These are phyloP conservation scores for Calameuta filiformis DNA, from an alignment of 2,888 invertebrate species.

Conservation along the genomic window DNA sequence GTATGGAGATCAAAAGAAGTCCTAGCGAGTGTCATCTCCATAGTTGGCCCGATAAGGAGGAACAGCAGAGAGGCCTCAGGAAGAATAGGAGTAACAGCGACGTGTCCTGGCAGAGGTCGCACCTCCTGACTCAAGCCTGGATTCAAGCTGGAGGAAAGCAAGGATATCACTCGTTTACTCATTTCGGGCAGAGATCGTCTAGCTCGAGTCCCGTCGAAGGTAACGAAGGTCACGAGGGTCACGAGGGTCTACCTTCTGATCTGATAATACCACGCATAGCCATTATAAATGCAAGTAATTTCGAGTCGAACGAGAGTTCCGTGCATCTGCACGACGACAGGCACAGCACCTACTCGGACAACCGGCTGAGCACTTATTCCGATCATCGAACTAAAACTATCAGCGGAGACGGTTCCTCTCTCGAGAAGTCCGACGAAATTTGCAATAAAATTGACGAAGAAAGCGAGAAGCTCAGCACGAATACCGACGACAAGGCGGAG, in stretches of 20 bases:
- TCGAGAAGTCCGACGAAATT: slow-evolving; percentile 48
- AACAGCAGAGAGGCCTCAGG: slow-evolving; percentile 34
- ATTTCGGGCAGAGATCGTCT: slow-evolving; percentile 32
- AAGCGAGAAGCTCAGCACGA: slow-evolving; percentile 33
- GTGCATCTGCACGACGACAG: slow-evolving; percentile 48
- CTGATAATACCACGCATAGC: slow-evolving; percentile 59
- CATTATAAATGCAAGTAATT: slow-evolving; percentile 62
- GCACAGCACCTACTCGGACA: slow-evolving; percentile 38
- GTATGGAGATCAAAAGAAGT: slow-evolving; percentile 32
- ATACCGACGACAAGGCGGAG: not conserved
- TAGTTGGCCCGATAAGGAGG: slow-evolving; percentile 38
- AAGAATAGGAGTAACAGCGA: slow-evolving; percentile 57
- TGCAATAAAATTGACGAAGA: slow-evolving; percentile 42
- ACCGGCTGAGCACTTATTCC: slow-evolving; percentile 40
- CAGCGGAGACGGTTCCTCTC: slow-evolving; percentile 53
- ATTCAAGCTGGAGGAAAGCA: slow-evolving; percentile 46
- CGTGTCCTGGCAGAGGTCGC: slow-evolving; percentile 55
- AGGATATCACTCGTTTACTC: slow-evolving; percentile 44
- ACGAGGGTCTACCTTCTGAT: slow-evolving; percentile 26
- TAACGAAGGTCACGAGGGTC: not conserved
- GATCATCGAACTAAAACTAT: slow-evolving; percentile 50
- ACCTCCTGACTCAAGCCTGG: slow-evolving; percentile 52
- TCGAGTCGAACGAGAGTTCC: slow-evolving; percentile 61
- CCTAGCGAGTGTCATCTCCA: slow-evolving; percentile 42
- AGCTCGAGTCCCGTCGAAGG: slow-evolving; percentile 30